phyloP scores from a whole-genome alignment of 2,888 invertebrate genomes.

The Lutraria lutraria region DNA sequence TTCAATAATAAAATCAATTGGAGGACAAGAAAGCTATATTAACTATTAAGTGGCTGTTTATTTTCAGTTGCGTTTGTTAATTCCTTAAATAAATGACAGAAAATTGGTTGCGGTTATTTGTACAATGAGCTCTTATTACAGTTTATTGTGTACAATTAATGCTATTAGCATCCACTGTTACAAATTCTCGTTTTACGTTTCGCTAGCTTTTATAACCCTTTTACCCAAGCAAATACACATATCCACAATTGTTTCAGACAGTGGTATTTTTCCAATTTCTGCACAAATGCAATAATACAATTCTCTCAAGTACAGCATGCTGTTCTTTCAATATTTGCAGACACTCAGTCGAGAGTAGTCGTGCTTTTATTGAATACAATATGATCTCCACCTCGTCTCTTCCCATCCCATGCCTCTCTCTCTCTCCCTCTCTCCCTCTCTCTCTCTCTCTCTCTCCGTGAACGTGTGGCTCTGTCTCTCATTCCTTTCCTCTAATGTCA shows the following conservation, averaged over 20 bases:
- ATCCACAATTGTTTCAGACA: neutral
- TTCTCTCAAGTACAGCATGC: neutral
- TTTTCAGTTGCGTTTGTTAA: neutral
- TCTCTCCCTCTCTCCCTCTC: neutral
- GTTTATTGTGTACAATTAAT: neutral
- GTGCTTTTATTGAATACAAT: neutral
- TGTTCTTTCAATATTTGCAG: neutral
- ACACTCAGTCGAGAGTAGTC: neutral
- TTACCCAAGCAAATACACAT: neutral
- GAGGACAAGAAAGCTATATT: too few relatives aligned
- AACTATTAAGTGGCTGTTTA: neutral
- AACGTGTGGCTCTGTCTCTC: neutral
- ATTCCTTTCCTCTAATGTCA: neutral
- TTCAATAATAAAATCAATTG: too few relatives aligned
- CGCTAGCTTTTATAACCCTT: neutral
- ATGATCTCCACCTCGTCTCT: too few relatives aligned
- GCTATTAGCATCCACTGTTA: conserved; percentile 13
- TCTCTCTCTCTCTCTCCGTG: neutral
- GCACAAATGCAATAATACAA: neutral
- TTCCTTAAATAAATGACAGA: neutral
- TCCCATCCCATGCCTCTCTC: neutral
- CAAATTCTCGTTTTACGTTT: neutral
- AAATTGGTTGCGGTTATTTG: neutral
- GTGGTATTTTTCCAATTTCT: neutral
- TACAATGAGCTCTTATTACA: neutral